A percentile compares a stretch with the other conserved stretches of the same genome.
Conservation (phyloP, 2,797 vertebrate genomes). For the Huso huso region DNA sequence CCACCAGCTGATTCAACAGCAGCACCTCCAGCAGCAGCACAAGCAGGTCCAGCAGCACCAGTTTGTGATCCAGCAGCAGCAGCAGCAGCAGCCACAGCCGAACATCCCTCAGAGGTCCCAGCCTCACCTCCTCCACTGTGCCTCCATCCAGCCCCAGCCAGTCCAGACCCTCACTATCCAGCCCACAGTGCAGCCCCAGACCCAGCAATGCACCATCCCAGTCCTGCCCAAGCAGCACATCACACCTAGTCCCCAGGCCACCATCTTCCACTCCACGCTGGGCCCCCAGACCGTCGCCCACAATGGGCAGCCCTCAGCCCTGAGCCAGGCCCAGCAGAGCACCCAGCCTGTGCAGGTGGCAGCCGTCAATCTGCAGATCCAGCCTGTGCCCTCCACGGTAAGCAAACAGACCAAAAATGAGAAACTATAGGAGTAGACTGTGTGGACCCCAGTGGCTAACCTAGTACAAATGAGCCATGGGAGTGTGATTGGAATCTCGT, state of each 20-base stretch:
- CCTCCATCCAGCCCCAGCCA: constrained; percentile 49
- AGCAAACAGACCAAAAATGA: constrained; percentile 24
- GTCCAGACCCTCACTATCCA: constrained; percentile 11
- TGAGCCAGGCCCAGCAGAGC: constrained; percentile 65
- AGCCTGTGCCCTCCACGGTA: constrained; percentile 61
- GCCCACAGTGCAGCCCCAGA: constrained; percentile 31
- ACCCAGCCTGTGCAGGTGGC: constrained; percentile 79
- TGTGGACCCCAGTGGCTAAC: background rate
- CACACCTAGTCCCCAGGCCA: constrained; percentile 53
- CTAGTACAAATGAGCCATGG: background rate
- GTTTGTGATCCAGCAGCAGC: constrained; percentile 53
- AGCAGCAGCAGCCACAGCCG: constrained; percentile 42
- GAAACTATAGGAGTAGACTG: no score
- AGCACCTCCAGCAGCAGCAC: constrained; percentile 48
- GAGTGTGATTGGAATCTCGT: no score
- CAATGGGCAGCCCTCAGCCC: constrained; percentile 52
- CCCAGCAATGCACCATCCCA: constrained; percentile 52
- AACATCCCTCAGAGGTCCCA: constrained; percentile 46
- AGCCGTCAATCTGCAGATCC: constrained; percentile 86
- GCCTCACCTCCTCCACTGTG: constrained; percentile 61
- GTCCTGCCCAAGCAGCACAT: constrained; percentile 40
- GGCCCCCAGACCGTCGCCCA: constrained; percentile 45
- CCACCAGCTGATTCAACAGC: constrained; percentile 66
- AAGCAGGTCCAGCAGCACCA: constrained; percentile 59
- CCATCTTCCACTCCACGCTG: constrained; percentile 71